Evolutionary conservation across 2,888 invertebrate species (phyloP).

Genomic region (Drosophila prostipennis): DNA sequence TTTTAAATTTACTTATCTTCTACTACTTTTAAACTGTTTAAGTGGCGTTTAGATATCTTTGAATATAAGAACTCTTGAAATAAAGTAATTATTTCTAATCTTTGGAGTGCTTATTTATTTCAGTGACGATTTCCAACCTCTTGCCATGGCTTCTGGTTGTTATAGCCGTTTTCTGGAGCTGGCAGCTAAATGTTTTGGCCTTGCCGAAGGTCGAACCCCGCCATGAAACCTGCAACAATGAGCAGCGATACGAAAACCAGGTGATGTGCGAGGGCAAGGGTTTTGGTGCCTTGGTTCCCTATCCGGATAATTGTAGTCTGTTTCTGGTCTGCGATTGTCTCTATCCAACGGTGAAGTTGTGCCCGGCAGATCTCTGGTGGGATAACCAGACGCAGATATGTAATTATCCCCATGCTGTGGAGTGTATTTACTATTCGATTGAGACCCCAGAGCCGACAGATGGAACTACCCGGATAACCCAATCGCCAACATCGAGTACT

Average conservation of each 20-base stretch:
- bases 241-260: conserved; percentile 39
- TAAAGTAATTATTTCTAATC: conserved; percentile 4
- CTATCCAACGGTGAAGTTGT: conserved; percentile 66
- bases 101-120: not conserved
- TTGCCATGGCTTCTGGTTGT: conserved; percentile 22
- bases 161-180: conserved; percentile 25
- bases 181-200: conserved; percentile 25
- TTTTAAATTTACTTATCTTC: too few species aligned
- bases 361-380: conserved; percentile 59
- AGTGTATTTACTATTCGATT: conserved; percentile 51
- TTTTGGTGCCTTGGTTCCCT: conserved; percentile 62
- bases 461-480: conserved; percentile 22
- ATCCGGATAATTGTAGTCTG: conserved; percentile 71
- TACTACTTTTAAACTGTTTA: not conserved
- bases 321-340: conserved; percentile 74
- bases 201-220: not conserved
- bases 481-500: conserved; percentile 7
- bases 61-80: not conserved
- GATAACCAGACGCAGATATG: conserved; percentile 61
- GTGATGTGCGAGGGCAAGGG: conserved; percentile 38
- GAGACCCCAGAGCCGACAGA: conserved; percentile 33
- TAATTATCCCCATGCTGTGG: conserved; percentile 61
- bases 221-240: conserved; percentile 38
- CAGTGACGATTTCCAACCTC: conserved; percentile 9
- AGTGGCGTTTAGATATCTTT: not conserved